A percentile compares a stretch with the other conserved stretches of the same genome.
phyloP scores from a whole-genome alignment of 1,140 invertebrate genomes.

The Drosophila micromelanica region DNA sequence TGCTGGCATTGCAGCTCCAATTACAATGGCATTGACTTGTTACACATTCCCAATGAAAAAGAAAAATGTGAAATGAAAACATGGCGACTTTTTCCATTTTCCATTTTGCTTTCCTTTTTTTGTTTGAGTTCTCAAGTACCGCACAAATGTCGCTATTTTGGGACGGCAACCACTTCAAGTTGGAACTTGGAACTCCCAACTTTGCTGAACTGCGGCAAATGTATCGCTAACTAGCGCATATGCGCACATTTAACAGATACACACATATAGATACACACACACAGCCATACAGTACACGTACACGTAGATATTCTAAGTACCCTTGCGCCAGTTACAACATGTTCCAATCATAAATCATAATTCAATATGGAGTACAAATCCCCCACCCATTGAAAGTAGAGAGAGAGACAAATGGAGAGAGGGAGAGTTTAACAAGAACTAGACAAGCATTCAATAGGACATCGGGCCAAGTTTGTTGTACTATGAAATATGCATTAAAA shows the following conservation, averaged over 20 bases:
- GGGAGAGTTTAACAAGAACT: constrained; percentile 44
- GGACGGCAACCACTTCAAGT: constrained; percentile 67
- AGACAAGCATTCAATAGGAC: constrained; percentile 64
- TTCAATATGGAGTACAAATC: constrained; percentile 76
- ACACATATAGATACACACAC: constrained; percentile 17
- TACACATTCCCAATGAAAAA: constrained; percentile 19
- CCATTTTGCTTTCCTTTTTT: neutral
- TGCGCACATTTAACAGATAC: constrained; percentile 70
- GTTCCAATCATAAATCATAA: constrained; percentile 79
- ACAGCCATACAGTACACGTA: constrained; percentile 4
- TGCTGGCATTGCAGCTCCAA: constrained; percentile 59
- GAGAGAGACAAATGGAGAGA: neutral
- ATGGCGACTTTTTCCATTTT: constrained; percentile 56
- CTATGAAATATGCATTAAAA: constrained; percentile 81
- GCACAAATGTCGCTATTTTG: constrained; percentile 81
- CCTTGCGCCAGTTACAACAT: constrained; percentile 72
- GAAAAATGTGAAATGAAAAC: constrained; percentile 43
- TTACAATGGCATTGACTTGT: constrained; percentile 45
- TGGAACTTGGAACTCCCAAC: constrained; percentile 30
- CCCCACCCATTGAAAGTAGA: constrained; percentile 10
- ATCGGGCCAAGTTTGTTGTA: constrained; percentile 36
- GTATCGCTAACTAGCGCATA: constrained; percentile 78
- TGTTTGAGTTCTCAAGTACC: constrained; percentile 47
- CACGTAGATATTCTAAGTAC: constrained; percentile 55
- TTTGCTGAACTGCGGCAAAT: constrained; percentile 51